Conservation (phyloP, 2,888 invertebrate genomes). For the Clostera curtula region DNA sequence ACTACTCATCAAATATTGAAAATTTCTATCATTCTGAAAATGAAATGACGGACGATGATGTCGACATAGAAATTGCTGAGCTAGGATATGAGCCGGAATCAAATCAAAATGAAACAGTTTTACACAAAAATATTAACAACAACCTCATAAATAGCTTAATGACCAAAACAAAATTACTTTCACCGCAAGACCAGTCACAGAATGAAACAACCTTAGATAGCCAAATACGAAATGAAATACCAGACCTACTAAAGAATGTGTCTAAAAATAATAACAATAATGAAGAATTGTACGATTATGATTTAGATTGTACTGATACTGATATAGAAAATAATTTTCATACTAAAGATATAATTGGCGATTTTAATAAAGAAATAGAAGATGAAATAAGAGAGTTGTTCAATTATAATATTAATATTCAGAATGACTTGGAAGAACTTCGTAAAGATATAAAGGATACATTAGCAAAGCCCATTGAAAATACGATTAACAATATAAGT, state of each 20-base stretch:
- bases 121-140: slow-evolving; percentile 49
- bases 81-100: slow-evolving; percentile 36
- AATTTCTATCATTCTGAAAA: slow-evolving; percentile 68
- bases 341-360: slow-evolving; percentile 69
- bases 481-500: slow-evolving; percentile 68
- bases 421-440: slow-evolving; percentile 63
- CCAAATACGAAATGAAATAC: slow-evolving; percentile 45
- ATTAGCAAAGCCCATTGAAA: slow-evolving; percentile 65
- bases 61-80: slow-evolving; percentile 58
- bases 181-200: slow-evolving; percentile 21
- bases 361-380: slow-evolving; percentile 76
- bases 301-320: slow-evolving; percentile 46
- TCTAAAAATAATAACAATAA: slow-evolving; percentile 55
- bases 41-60: slow-evolving; percentile 69
- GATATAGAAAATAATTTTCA: slow-evolving; percentile 67
- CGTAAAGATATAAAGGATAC: slow-evolving; percentile 67
- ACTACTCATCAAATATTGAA: slow-evolving; percentile 65
- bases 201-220: slow-evolving; percentile 36
- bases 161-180: slow-evolving; percentile 23
- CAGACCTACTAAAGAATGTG: slow-evolving; percentile 60
- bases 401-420: slow-evolving; percentile 63
- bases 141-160: slow-evolving; percentile 38
- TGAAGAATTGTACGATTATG: slow-evolving; percentile 34
- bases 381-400: slow-evolving; percentile 71
- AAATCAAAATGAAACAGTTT: slow-evolving; percentile 30